Base-by-base conservation (phyloP, 2,888 invertebrate species). In the Macroteleia sp. region DNA sequence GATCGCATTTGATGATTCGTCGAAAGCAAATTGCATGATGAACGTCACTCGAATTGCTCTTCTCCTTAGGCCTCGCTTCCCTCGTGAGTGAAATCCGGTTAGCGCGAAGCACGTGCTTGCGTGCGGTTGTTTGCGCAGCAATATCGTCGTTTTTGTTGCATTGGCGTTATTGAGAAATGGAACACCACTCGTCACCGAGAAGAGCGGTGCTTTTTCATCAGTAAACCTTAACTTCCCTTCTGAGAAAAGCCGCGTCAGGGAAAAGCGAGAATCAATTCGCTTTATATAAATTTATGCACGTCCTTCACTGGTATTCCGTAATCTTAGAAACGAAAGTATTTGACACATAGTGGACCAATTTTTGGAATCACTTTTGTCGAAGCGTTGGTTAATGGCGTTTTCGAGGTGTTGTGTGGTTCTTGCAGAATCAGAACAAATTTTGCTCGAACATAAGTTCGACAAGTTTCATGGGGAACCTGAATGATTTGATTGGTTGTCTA, bases 211-310 rank as follows among this genome's bases (percentile, higher is more conserved):
- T 67, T 67, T 56, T 67, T 48, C 67, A 25, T 20, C 50, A 52
- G 42, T 52, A 61, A 61, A 61, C n/a, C 32, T 39, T 48, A 46
- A 57, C 67, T 57, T 57, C 57, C 57, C 39, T 57, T 69, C 69
- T 4, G 16, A 36, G 69, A 57, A 67, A 19, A 19, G 20, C 17
- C 9, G 17, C 25, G n/a, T 22, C 32, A 14, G 19, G 30, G 32
- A 34, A 61, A 36, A 30, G 32, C 14, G 14, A 19, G 9, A n/a
- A 25, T 16, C 10, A 19, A 41, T 6, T 10, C 17, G 44, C 9
- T n/a, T n/a, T 0, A 1, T 3, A 20, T 16, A 10, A 10, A 28
- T 61, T 48, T 36, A 17, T 25, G 16, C 20, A 41, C 34, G 8
- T 6, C 20, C 6, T 16, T 54, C 22, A 9, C 28, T 17, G 25